These are phyloP conservation scores for Tetrapedia diversipes DNA, from an alignment of 2,888 invertebrate genomes.

Conservation along the genomic window DNA sequence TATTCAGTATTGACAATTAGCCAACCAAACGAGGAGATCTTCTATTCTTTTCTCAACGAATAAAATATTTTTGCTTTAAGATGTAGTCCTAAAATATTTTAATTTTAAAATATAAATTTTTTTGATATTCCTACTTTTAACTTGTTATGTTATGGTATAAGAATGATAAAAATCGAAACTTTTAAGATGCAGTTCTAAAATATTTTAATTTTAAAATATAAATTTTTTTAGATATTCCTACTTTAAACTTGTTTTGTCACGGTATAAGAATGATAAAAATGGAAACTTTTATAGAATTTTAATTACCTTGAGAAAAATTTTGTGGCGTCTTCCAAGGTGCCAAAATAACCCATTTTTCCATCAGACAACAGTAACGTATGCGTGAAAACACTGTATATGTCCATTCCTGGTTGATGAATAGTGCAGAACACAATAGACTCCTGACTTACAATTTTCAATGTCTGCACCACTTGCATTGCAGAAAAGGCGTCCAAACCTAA, in stretches of 20 bases:
- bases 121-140: not conserved
- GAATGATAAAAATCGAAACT: not conserved
- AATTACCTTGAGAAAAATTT: constrained; percentile 70
- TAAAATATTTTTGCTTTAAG: too few species aligned
- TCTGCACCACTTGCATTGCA: constrained; percentile 84
- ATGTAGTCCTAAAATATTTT: too few species aligned
- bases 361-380: constrained; percentile 83
- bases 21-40: too few species aligned
- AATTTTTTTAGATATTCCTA: not conserved
- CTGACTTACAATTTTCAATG: constrained; percentile 76
- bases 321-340: constrained; percentile 63
- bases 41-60: too few species aligned
- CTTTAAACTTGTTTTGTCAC: not conserved
- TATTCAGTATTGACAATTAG: too few species aligned
- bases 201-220: too few species aligned
- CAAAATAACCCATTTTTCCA: constrained; percentile 83
- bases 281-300: not conserved
- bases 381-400: constrained; percentile 84
- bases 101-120: too few species aligned
- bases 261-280: not conserved
- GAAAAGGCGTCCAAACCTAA: constrained; percentile 86
- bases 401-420: constrained; percentile 85
- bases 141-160: not conserved
- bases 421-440: constrained; percentile 84
- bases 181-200: too few species aligned